Conservation (phyloP, 2,888 invertebrate genomes). For the Polylopha cassiicola region DNA sequence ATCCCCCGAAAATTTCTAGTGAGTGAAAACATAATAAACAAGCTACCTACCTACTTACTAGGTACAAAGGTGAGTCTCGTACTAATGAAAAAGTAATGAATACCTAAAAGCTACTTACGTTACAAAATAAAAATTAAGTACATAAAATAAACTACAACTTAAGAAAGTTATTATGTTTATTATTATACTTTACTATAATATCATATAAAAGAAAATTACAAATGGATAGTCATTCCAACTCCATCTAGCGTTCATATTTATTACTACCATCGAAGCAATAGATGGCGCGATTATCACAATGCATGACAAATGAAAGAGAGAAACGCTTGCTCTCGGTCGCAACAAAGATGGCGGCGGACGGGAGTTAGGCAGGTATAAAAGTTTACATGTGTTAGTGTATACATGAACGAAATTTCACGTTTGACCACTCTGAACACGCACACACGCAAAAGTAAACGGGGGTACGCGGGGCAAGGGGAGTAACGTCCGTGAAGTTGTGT, state of each 20-base stretch:
- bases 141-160: too few species aligned
- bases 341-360: conserved; percentile 72
- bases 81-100: too few species aligned
- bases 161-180: too few species aligned
- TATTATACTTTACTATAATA: conserved; percentile 4
- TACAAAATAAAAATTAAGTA: too few species aligned
- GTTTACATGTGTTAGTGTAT: conserved; percentile 60
- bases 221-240: too few species aligned
- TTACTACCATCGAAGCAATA: conserved; percentile 24
- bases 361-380: conserved; percentile 72
- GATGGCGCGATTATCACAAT: conserved; percentile 49
- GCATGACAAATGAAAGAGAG: conserved; percentile 40
- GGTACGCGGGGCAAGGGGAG: conserved; percentile 71
- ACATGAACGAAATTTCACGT: conserved; percentile 73
- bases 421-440: conserved; percentile 73
- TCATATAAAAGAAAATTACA: too few species aligned
- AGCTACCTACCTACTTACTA: too few species aligned
- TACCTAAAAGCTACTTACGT: too few species aligned
- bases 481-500: conserved; percentile 80
- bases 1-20: too few species aligned
- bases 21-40: too few species aligned
- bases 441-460: conserved; percentile 59
- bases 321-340: conserved; percentile 48
- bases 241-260: conserved; percentile 27
- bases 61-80: too few species aligned